phyloP scores from a whole-genome alignment of 1,140 invertebrate species.

The Cydia amplana region DNA sequence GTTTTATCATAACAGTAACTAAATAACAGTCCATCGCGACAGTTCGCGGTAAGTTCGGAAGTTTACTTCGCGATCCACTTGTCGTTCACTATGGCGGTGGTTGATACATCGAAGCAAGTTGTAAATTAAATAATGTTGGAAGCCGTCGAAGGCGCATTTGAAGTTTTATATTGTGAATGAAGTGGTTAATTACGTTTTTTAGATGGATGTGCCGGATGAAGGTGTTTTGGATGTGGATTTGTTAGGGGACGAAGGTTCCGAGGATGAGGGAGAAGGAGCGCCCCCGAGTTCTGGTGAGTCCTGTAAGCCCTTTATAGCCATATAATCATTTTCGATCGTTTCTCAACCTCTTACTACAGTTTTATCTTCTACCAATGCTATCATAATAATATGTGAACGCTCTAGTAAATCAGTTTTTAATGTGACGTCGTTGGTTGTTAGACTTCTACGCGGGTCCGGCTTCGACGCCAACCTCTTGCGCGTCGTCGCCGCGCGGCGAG shows the following conservation, averaged over 20 bases:
- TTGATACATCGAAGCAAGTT: slow-evolving; percentile 51
- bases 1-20: slow-evolving; percentile 55
- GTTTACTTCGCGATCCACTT: slow-evolving; percentile 62
- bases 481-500: slow-evolving; percentile 79
- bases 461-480: slow-evolving; percentile 80
- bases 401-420: neutral
- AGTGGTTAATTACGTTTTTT: slow-evolving; percentile 44
- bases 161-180: slow-evolving; percentile 36
- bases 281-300: slow-evolving; percentile 74
- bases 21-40: slow-evolving; percentile 65
- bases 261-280: slow-evolving; percentile 72
- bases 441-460: slow-evolving; percentile 78
- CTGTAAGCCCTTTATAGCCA: neutral
- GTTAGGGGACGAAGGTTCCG: slow-evolving; percentile 75
- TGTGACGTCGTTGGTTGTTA: slow-evolving; percentile 39
- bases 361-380: neutral
- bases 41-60: slow-evolving; percentile 70
- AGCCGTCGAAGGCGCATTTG: slow-evolving; percentile 36
- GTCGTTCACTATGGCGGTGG: slow-evolving; percentile 77
- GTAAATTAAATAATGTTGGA: slow-evolving; percentile 55
- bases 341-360: neutral
- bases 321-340: neutral
- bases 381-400: neutral
- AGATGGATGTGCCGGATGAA: slow-evolving; percentile 76
- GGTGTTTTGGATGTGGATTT: slow-evolving; percentile 74